A percentile compares a stretch with the other conserved stretches of the same genome.
These are phyloP conservation scores for Macroglossus sobrinus DNA, from an alignment of 2,113 vertebrate species.

Conservation along the genomic window DNA sequence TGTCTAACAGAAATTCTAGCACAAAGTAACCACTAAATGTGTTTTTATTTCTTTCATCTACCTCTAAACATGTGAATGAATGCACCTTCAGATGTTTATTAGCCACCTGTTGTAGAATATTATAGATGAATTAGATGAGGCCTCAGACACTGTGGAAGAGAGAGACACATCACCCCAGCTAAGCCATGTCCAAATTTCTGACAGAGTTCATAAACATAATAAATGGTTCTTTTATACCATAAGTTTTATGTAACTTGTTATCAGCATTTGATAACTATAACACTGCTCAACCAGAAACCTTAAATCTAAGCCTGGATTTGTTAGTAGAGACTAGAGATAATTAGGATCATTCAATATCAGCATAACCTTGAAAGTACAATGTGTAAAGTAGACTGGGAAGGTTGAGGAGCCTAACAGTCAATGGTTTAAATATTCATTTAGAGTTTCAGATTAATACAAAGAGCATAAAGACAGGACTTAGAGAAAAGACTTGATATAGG, in stretches of 20 bases:
- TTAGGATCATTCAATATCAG: neutral
- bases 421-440: neutral
- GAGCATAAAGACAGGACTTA: neutral
- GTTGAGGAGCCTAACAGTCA: neutral
- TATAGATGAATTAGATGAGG: neutral
- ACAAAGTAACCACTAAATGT: neutral
- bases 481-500: neutral
- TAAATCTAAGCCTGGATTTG: neutral
- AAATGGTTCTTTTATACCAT: neutral
- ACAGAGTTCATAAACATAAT: neutral
- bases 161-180: neutral
- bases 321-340: neutral
- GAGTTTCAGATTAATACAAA: neutral
- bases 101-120: neutral
- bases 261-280: neutral
- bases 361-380: neutral
- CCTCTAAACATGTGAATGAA: neutral
- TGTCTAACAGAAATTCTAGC: neutral
- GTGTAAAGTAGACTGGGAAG: neutral
- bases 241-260: neutral
- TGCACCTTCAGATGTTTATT: neutral
- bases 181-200: neutral
- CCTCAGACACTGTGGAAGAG: accelerated
- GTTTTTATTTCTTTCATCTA: neutral
- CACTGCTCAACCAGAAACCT: neutral